Base-by-base conservation (phyloP, 2,888 invertebrate genomes). In the Phytoseiulus persimilis region DNA sequence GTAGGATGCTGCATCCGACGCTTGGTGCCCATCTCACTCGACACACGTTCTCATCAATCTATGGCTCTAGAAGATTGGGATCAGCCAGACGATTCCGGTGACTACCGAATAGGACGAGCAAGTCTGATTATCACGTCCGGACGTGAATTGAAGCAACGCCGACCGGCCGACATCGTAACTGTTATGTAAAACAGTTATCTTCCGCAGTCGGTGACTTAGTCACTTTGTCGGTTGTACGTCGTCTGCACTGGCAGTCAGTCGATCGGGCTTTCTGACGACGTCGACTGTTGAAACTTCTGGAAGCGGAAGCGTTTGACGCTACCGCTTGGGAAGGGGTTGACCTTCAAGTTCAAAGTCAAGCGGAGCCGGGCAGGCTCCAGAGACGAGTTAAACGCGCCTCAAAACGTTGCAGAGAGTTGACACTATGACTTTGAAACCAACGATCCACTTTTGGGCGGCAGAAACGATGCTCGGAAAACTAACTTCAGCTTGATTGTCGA, bases 101-200 rank as follows among this genome's bases (percentile, higher is more conserved):
- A n/a, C n/a, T n/a, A n/a, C n/a, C n/a, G n/a, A n/a, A n/a, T n/a
- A n/a, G n/a, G n/a, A n/a, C n/a, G n/a, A n/a, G 18, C 28, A 18
- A 65, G 28, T 28, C 65, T 18, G 65, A 65, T 65, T 65, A 65
- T 6, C 65, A 23, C 65, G 65, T 28, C 14, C 23, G 65, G 65
- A 65, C 18, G 65, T 28, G 1, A 18, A 65, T 65, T 65, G 1
- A 23, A 65, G 18, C 39, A 39, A 39, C 39, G n/a, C n/a, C n/a
- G 39, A 9, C 65, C 65, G 28, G 2, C 18, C 18, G 65, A 65
- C 65, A 65, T 2, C 65, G 65, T 65, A 65, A 65, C 65, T 65
- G 65, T 65, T 65, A 65, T 65, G 65, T 65, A 65, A 65, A 65
- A 65, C 65, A 65, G 65, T 65, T 65, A 65, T 65, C 65, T 65